Evolutionary conservation across 2,797 vertebrate species (phyloP).

Genomic region (Choloepus didactylus): DNA sequence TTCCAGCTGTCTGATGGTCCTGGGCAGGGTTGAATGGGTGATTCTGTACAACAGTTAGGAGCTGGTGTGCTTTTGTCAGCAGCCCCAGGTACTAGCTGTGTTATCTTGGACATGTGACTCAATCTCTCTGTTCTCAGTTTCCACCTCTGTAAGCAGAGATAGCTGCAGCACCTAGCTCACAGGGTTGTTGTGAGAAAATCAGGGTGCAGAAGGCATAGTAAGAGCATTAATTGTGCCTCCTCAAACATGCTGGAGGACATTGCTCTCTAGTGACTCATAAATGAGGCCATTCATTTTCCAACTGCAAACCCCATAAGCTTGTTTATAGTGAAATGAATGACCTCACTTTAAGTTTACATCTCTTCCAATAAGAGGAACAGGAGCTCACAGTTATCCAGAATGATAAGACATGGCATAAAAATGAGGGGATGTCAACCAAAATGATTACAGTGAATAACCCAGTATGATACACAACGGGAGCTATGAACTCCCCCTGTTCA

Average conservation of each 20-base stretch:
- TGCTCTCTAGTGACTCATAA: no score
- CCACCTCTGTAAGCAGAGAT: not conserved
- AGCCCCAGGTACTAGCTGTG: not conserved
- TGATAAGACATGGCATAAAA: rapidly evolving
- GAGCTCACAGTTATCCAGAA: no score
- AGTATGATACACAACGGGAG: no score
- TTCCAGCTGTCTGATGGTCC: not conserved
- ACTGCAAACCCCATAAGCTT: no score
- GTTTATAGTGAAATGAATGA: rapidly evolving
- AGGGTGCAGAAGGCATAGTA: rapidly evolving
- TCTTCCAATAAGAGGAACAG: not conserved
- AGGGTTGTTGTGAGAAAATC: rapidly evolving
- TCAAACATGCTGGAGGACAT: rapidly evolving
- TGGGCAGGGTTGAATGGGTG: rapidly evolving
- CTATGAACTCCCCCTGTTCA: rapidly evolving
- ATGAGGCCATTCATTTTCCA: not conserved
- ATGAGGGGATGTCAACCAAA: rapidly evolving
- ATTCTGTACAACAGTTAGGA: no score
- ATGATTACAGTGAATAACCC: no score
- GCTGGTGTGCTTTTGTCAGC: not conserved
- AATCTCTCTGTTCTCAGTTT: rapidly evolving
- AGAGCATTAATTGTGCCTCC: not conserved
- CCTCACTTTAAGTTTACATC: not conserved
- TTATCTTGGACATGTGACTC: rapidly evolving
- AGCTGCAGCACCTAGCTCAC: rapidly evolving